Evolutionary conservation across 2,888 invertebrate species (phyloP).

Genomic region (Tethea ocularis): DNA sequence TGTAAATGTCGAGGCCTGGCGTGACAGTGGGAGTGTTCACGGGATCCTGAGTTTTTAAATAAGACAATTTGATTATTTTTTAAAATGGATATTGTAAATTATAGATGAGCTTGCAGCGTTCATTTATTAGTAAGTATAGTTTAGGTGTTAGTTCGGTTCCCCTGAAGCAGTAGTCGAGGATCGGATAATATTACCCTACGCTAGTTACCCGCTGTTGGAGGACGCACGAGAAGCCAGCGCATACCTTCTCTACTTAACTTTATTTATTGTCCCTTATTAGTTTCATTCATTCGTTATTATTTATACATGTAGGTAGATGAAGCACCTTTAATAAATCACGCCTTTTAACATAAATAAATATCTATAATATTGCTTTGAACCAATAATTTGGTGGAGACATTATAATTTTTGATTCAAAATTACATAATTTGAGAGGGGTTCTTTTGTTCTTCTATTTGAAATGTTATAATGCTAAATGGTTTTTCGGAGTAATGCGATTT

Average conservation of each 20-base stretch:
- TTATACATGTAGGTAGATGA: conserved; percentile 14
- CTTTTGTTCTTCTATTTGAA: neutral
- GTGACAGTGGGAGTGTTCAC: conserved; percentile 37
- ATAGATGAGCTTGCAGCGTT: conserved; percentile 79
- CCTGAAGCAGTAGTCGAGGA: conserved; percentile 29
- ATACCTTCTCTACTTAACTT: conserved; percentile 41
- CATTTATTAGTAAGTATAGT: conserved; percentile 45
- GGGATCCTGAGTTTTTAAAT: conserved; percentile 40
- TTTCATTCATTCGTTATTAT: conserved; percentile 15
- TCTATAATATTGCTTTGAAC: neutral
- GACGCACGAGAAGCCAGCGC: conserved; percentile 41
- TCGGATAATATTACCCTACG: conserved; percentile 43
- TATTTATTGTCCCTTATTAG: conserved; percentile 15
- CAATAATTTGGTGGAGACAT: neutral
- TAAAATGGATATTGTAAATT: conserved; percentile 59
- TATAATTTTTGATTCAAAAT: neutral
- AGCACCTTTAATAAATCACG: neutral
- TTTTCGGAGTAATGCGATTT: neutral
- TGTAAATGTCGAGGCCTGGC: conserved; percentile 51
- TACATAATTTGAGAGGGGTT: neutral
- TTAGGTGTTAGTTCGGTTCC: conserved; percentile 41
- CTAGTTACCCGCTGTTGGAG: conserved; percentile 61
- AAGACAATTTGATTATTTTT: conserved; percentile 60
- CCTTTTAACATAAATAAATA: neutral
- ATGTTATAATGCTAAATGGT: neutral